These are phyloP conservation scores for Myotis daubentonii DNA, from an alignment of 2,797 vertebrate genomes.

Conservation along the genomic window DNA sequence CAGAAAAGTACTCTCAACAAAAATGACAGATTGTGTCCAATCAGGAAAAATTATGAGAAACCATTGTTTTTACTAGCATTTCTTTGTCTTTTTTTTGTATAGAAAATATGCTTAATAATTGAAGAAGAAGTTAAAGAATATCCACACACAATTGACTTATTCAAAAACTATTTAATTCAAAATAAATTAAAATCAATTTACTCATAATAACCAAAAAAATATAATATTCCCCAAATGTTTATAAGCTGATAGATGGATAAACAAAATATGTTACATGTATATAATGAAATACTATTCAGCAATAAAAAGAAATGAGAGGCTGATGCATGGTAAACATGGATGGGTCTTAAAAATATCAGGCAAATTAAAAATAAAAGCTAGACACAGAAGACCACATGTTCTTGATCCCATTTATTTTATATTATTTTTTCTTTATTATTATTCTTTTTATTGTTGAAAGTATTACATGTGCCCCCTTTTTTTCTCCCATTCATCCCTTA, in stretches of 20 bases:
- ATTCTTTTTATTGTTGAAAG: too few species aligned
- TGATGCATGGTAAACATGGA: background rate
- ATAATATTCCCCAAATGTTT: background rate
- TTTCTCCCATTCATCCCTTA: too few species aligned
- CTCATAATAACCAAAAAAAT: background rate
- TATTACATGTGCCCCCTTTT: too few species aligned
- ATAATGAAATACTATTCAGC: background rate
- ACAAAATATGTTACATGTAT: background rate
- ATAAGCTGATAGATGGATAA: background rate
- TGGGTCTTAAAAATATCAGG: background rate
- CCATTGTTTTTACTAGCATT: background rate
- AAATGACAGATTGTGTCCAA: background rate
- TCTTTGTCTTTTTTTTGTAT: background rate
- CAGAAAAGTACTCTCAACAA: background rate
- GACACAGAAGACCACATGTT: background rate
- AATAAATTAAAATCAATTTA: slow-evolving; percentile 30
- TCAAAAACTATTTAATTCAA: slow-evolving; percentile 32
- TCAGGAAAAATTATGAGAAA: background rate
- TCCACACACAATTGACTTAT: background rate
- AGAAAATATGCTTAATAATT: background rate
- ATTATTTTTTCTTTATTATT: too few species aligned
- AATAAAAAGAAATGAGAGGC: background rate
- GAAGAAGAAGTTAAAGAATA: background rate
- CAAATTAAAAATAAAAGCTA: background rate
- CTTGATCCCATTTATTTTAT: background rate